Percentiles rank a stretch among this genome's conserved stretches.
Evolutionary conservation across 2,888 invertebrate species (phyloP).

Genomic region (Rhabditoides inermis): DNA sequence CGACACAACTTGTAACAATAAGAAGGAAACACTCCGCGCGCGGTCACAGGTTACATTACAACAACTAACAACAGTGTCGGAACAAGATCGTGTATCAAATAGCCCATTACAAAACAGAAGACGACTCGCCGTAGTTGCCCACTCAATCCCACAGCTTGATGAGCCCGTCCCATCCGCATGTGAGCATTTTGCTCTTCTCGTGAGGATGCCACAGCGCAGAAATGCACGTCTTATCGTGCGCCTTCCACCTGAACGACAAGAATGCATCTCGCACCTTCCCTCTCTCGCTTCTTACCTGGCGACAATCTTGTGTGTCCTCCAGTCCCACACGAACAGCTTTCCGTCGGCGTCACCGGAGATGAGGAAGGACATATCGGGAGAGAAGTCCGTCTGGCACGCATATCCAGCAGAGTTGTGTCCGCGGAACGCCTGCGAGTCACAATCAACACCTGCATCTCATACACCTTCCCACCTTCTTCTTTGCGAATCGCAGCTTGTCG

Average conservation of each 20-base stretch:
- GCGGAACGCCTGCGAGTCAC: slow-evolving; percentile 43
- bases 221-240: slow-evolving; percentile 95
- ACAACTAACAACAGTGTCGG: not conserved
- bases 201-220: slow-evolving; percentile 92
- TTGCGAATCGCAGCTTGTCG: slow-evolving; percentile 83
- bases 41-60: not conserved
- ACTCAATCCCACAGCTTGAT: slow-evolving; percentile 94
- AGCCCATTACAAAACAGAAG: not conserved
- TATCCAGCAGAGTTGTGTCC: slow-evolving; percentile 99
- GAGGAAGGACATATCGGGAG: slow-evolving; percentile 96
- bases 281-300: slow-evolving; percentile 59
- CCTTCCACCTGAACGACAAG: slow-evolving; percentile 72
- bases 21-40: not conserved
- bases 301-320: slow-evolving; percentile 95
- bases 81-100: not conserved
- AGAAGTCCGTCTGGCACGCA: slow-evolving; percentile 90
- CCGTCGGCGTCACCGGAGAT: slow-evolving; percentile 98
- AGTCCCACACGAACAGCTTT: slow-evolving; percentile 97
- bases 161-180: slow-evolving; percentile 95
- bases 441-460: slow-evolving; percentile 46
- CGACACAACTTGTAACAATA: not conserved
- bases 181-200: slow-evolving; percentile 90
- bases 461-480: slow-evolving; percentile 71
- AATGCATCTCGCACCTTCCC: not conserved
- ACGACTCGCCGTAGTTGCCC: not conserved